These are phyloP conservation scores for Scomber japonicus DNA, from an alignment of 2,113 vertebrate genomes.

Conservation along the genomic window DNA sequence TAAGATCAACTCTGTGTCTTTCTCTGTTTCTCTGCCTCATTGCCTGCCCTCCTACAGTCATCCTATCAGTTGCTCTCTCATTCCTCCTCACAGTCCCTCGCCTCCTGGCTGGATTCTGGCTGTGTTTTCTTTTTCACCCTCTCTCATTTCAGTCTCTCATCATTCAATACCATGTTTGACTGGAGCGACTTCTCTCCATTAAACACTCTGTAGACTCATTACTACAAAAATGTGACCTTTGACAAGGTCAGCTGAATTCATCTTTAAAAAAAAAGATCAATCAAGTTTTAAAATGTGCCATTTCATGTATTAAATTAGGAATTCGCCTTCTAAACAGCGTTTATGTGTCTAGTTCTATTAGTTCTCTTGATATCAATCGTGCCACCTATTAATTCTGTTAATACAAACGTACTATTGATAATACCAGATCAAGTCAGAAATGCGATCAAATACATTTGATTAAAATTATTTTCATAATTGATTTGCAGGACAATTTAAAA, in stretches of 20 bases:
- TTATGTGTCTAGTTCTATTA: too few species aligned
- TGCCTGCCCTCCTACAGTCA: constrained; percentile 49
- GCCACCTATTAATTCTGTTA: too few species aligned
- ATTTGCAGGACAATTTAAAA: too few species aligned
- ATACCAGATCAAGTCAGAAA: too few species aligned
- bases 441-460: too few species aligned
- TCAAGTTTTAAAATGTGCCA: background rate
- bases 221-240: background rate
- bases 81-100: constrained; percentile 12
- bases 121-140: background rate
- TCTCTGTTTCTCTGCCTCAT: constrained; percentile 61
- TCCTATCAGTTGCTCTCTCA: constrained; percentile 51
- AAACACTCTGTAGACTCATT: background rate
- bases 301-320: background rate
- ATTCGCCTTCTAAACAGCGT: background rate
- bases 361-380: too few species aligned
- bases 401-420: too few species aligned
- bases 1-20: constrained; percentile 51
- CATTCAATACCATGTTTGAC: background rate
- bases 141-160: background rate
- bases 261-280: background rate
- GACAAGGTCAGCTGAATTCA: background rate
- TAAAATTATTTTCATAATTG: too few species aligned
- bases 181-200: too few species aligned
- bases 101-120: constrained; percentile 48